Percentiles rank a stretch among this genome's conserved stretches.
Conservation (phyloP, 2,888 invertebrate genomes). For the Choreutis nemorana region DNA sequence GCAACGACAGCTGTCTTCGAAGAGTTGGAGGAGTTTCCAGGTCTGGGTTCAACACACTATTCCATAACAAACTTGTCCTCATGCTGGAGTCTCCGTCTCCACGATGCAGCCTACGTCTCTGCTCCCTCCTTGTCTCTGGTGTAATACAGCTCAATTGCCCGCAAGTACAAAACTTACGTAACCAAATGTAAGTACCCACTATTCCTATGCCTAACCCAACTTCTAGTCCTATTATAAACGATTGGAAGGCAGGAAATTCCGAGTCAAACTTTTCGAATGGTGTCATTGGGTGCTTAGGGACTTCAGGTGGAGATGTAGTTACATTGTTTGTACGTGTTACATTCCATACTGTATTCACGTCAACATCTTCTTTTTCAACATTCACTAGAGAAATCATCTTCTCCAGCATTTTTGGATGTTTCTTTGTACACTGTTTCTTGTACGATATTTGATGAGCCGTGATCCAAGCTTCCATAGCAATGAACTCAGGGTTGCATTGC, state of each 20-base stretch:
- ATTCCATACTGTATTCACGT: conserved; percentile 47
- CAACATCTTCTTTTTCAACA: conserved; percentile 36
- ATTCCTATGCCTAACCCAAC: conserved; percentile 50
- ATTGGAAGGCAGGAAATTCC: conserved; percentile 49
- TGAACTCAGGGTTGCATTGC: conserved; percentile 57
- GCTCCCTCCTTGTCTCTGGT: conserved; percentile 25
- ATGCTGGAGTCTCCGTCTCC: conserved; percentile 31
- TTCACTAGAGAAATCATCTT: conserved; percentile 60
- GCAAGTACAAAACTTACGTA: conserved; percentile 38
- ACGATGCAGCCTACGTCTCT: conserved; percentile 22
- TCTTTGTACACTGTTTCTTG: conserved; percentile 47
- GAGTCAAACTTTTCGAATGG: conserved; percentile 45
- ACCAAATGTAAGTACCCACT: conserved; percentile 50
- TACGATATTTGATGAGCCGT: conserved; percentile 39
- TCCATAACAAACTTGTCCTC: conserved; percentile 47
- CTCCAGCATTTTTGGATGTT: conserved; percentile 59
- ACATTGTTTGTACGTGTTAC: conserved; percentile 25
- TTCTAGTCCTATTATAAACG: conserved; percentile 48
- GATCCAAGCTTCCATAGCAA: conserved; percentile 47
- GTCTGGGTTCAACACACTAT: conserved; percentile 34
- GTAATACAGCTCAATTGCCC: conserved; percentile 24
- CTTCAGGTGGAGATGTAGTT: conserved; percentile 18
- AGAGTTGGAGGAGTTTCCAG: conserved; percentile 47
- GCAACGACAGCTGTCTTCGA: conserved; percentile 35
- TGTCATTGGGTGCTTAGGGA: conserved; percentile 23